Conservation (phyloP, 2,797 vertebrate genomes). For the Ptychobarbus kaznakovi region DNA sequence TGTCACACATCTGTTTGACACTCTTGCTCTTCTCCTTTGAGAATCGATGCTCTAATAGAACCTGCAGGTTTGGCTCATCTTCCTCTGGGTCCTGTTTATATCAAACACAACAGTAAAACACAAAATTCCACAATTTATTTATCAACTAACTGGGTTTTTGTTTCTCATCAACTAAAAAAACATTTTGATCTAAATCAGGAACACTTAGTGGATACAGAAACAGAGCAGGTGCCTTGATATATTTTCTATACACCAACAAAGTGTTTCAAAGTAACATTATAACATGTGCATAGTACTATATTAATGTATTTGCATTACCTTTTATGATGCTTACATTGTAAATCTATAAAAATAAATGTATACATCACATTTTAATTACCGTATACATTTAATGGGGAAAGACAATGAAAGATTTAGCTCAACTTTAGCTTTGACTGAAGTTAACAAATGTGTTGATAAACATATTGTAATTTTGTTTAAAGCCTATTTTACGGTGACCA, state of each 20-base stretch:
- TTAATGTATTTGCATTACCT: neutral
- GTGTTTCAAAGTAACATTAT: neutral
- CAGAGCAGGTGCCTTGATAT: neutral
- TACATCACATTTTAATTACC: neutral
- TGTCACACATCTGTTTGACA: slow-evolving; percentile 95
- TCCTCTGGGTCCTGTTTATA: slow-evolving; percentile 87
- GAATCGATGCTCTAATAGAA: slow-evolving; percentile 93
- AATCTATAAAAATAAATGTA: neutral
- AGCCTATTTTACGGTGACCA: too few species aligned
- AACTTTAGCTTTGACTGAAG: neutral
- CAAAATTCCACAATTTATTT: slow-evolving; percentile 6
- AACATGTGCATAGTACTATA: neutral
- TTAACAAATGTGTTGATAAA: neutral
- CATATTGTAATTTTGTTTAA: neutral
- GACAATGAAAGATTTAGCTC: neutral
- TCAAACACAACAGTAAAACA: slow-evolving; percentile 13
- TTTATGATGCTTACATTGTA: neutral
- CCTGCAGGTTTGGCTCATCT: slow-evolving; percentile 91
- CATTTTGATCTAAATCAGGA: neutral
- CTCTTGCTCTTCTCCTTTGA: slow-evolving; percentile 98
- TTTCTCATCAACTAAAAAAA: neutral
- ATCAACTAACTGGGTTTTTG: neutral
- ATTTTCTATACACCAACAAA: neutral
- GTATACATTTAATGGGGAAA: neutral
- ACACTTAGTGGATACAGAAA: neutral